Percentiles rank a stretch among this genome's conserved stretches.
Evolutionary conservation across 2,888 invertebrate species (phyloP).

Genomic region (Drosophila falleni): DNA sequence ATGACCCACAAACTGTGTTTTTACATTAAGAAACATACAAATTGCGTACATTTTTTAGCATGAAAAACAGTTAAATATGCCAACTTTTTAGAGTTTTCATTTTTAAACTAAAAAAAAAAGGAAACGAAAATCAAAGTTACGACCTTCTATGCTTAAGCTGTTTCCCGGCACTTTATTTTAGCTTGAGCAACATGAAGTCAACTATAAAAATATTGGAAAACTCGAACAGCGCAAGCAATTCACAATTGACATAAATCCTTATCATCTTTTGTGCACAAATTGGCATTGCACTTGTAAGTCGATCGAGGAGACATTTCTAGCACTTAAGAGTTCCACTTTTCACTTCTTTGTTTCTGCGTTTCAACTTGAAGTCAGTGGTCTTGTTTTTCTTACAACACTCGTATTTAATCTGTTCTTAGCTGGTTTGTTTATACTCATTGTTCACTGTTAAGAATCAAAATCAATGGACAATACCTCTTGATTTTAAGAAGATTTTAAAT

Average conservation of each 20-base stretch:
- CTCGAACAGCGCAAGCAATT: constrained; percentile 70
- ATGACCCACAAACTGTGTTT: constrained; percentile 22
- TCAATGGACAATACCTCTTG: no score
- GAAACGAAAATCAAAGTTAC: background rate
- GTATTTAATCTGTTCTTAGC: constrained; percentile 10
- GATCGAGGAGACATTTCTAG: constrained; percentile 65
- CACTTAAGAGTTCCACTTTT: constrained; percentile 30
- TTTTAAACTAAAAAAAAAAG: no score
- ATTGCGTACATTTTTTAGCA: constrained; percentile 73
- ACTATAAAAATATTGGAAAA: constrained; percentile 73
- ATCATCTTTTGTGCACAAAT: constrained; percentile 80
- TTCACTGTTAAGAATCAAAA: no score
- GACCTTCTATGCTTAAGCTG: constrained; percentile 11
- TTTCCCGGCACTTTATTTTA: constrained; percentile 55
- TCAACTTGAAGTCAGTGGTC: constrained; percentile 25
- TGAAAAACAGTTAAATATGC: constrained; percentile 4
- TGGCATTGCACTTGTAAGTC: constrained; percentile 79
- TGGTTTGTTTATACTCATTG: no score
- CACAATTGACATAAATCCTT: constrained; percentile 70
- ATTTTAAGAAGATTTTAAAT: no score
- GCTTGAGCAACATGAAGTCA: constrained; percentile 61
- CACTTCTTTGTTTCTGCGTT: constrained; percentile 1
- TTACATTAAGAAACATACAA: constrained; percentile 62
- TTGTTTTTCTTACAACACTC: constrained; percentile 29
- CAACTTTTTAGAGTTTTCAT: constrained; percentile 3